Conservation (phyloP, 1,140 invertebrate species). For the Drosophila pallidifrons region DNA sequence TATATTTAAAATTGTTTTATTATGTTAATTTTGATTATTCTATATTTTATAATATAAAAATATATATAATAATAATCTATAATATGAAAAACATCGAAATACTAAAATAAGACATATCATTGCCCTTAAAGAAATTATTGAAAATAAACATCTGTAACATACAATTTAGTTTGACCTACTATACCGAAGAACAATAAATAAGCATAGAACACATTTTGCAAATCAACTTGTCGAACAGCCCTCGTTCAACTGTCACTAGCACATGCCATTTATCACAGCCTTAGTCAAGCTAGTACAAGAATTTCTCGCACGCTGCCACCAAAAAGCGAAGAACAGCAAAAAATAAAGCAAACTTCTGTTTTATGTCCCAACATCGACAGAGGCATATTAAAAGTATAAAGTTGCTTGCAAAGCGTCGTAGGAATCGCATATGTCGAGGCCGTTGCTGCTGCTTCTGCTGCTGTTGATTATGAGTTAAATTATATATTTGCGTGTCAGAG, state of each 20-base stretch:
- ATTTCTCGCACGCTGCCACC: constrained; percentile 34
- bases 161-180: not conserved
- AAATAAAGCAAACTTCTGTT: constrained; percentile 58
- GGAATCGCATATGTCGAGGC: constrained; percentile 58
- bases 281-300: constrained; percentile 39
- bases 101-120: too few relatives aligned
- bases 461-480: constrained; percentile 79
- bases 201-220: not conserved
- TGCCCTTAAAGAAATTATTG: too few relatives aligned
- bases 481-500: constrained; percentile 79
- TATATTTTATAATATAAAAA: too few relatives aligned
- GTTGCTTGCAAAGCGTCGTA: constrained; percentile 40
- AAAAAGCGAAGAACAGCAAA: constrained; percentile 1
- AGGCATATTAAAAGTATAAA: constrained; percentile 76
- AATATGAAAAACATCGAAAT: too few relatives aligned
- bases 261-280: constrained; percentile 68
- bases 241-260: constrained; percentile 48
- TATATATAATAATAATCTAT: too few relatives aligned
- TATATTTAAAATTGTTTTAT: too few relatives aligned
- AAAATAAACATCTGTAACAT: too few relatives aligned
- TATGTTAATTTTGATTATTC: too few relatives aligned
- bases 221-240: constrained; percentile 46
- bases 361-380: constrained; percentile 63
- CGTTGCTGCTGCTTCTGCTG: constrained; percentile 41
- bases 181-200: not conserved